Evolutionary conservation across 2,113 vertebrate genomes (phyloP).

Genomic region (Dryoscopus gambensis): DNA sequence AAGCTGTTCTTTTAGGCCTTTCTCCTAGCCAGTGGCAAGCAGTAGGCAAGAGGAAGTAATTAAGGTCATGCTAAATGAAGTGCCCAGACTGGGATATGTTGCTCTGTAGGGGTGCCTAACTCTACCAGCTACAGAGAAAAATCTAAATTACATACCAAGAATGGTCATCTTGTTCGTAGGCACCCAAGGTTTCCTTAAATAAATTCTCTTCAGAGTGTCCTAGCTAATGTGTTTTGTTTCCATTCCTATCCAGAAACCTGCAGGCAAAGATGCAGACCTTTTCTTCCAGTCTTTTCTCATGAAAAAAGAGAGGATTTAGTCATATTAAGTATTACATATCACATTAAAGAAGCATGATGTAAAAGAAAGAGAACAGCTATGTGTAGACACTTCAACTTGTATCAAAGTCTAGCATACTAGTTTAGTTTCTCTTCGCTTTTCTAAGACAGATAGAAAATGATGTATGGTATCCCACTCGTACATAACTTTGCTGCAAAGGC

Average conservation of each 20-base stretch:
- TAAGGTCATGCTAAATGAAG: not conserved
- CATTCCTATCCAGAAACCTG: not conserved
- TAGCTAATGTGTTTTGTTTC: not conserved
- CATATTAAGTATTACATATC: not conserved
- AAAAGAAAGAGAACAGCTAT: not conserved
- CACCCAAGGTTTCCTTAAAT: not conserved
- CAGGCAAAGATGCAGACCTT: not conserved
- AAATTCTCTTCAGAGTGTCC: not conserved
- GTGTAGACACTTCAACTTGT: not conserved
- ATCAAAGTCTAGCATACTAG: not conserved
- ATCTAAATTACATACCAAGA: not conserved
- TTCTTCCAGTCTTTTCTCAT: not conserved
- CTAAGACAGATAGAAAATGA: not conserved
- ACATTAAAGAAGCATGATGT: not conserved
- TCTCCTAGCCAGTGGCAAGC: not conserved
- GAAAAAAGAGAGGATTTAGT: not conserved
- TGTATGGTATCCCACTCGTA: not conserved
- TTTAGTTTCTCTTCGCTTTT: not conserved
- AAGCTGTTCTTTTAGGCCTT: not conserved
- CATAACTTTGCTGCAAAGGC: not conserved
- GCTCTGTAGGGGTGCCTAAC: not conserved
- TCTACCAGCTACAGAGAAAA: not conserved
- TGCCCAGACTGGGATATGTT: not conserved
- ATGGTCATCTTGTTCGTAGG: not conserved
- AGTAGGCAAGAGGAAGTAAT: not conserved